A percentile compares a stretch with the other conserved stretches of the same genome.
Conservation (phyloP, 2,888 invertebrate species). For the Pseudococcus viburni region DNA sequence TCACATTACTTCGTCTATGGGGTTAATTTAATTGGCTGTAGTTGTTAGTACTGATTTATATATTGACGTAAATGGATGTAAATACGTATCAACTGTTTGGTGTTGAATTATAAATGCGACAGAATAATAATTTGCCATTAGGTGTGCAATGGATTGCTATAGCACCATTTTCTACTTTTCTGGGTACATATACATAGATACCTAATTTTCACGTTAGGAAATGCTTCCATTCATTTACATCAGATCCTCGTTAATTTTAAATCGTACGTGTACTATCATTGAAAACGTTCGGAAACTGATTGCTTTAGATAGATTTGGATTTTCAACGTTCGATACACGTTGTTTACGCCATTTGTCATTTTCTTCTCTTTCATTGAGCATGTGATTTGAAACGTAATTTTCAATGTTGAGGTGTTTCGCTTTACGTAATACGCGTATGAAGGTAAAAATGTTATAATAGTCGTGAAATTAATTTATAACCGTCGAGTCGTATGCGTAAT, state of each 20-base stretch:
- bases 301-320: neutral
- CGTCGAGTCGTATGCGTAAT: neutral
- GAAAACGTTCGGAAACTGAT: neutral
- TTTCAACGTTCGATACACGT: neutral
- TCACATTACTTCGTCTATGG: slow-evolving; percentile 48
- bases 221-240: slow-evolving; percentile 11
- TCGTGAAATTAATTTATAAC: too few species aligned
- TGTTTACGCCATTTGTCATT: neutral
- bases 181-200: neutral
- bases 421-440: neutral
- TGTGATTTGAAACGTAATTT: neutral
- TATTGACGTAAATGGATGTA: slow-evolving; percentile 56
- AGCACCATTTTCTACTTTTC: neutral
- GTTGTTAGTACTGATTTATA: slow-evolving; percentile 60
- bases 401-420: neutral
- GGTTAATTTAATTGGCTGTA: slow-evolving; percentile 58
- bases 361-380: neutral
- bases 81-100: slow-evolving; percentile 45
- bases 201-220: slow-evolving; percentile 31
- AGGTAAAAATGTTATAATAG: neutral
- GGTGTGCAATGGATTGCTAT: neutral
- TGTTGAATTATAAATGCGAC: slow-evolving; percentile 12
- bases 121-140: slow-evolving; percentile 48
- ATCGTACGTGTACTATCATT: neutral
- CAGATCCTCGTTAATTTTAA: slow-evolving; percentile 6